Base-by-base conservation (phyloP, 2,888 invertebrate species). In the Ryuthela nishihirai region DNA sequence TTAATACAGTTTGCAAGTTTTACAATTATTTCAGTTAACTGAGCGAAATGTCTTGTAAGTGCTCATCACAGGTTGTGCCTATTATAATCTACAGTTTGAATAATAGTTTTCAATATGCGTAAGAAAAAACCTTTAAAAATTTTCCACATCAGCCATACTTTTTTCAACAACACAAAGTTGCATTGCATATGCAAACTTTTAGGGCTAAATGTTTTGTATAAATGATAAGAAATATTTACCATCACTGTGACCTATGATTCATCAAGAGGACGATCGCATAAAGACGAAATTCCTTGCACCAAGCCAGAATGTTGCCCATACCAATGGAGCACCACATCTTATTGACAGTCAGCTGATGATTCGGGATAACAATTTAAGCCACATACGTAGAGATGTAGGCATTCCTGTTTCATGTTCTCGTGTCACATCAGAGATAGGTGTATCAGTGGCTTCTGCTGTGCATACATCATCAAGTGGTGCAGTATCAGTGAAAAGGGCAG, bases 371-470 rank as follows among this genome's bases (percentile, higher is more conserved):
- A 29, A 29, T 29, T 47, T 50, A 46, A 29, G 53, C 41, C 59
- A 59, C 52, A 9, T 40, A 34, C 59, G 59, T 23, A 46, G 59
- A 47, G 59, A 59, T 48, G 59, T 59, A n/a, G 59, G 59, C 45
- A 32, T 47, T 24, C 59, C 59, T 34, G 59, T 59, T 26, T 59
- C 59, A 18, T 59, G 53, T 44, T 35, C 59, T 17, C 59, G 59
- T 39, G 59, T 59, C 21, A 59, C 59, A 18, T 53, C 59, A 15
- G 59, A 59, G 47, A 29, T 59, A 21, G 59, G 53, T 32, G 53
- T 59, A 21, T 59, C 59, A 15, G 59, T 59, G 24, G 59, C 48
- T 15, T 59, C 59, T 15, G 47, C 59, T 18, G 9, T 9, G 7
- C 9, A 9, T 12, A 29, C 29, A 12, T 12, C 29, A 9, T 59